A percentile compares a stretch with the other conserved stretches of the same genome.
Conservation (phyloP, 2,888 invertebrate genomes). For the Apamea monoglypha region DNA sequence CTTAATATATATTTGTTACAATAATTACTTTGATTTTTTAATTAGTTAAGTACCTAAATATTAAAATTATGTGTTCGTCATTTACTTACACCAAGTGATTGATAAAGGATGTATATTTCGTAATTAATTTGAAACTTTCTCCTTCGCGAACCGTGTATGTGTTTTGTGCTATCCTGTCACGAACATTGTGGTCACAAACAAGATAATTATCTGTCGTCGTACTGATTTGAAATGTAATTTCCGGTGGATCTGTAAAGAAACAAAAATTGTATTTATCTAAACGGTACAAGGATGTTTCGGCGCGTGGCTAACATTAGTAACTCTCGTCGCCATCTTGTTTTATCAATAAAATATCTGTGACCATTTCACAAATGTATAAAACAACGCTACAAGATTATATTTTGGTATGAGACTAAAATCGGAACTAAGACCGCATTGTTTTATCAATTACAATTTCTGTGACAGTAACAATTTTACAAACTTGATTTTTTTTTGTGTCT, state of each 20-base stretch:
- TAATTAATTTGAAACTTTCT: not conserved
- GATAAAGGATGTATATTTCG: rapidly evolving
- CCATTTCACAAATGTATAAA: not conserved
- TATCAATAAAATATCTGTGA: not conserved
- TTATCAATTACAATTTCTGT: not conserved
- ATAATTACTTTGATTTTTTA: not conserved
- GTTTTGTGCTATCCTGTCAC: rapidly evolving
- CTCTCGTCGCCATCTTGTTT: not conserved
- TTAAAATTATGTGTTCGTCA: not conserved
- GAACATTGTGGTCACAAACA: slow-evolving; percentile 1
- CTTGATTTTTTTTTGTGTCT: too few relatives aligned
- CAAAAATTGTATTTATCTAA: not conserved
- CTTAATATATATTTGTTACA: not conserved
- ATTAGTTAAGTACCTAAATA: not conserved
- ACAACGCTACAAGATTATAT: not conserved
- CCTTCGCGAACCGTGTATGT: slow-evolving; percentile 41
- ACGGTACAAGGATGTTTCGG: not conserved
- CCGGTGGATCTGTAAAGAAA: slow-evolving; percentile 20
- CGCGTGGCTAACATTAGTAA: not conserved
- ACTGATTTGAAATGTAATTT: slow-evolving; percentile 7
- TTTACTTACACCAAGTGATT: slow-evolving; percentile 23
- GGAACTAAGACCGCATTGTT: not conserved
- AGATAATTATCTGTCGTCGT: rapidly evolving
- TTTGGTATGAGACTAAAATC: not conserved
- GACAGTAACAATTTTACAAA: not conserved